Base-by-base conservation (phyloP, 1,140 invertebrate genomes). In the Drosophila trapezifrons region DNA sequence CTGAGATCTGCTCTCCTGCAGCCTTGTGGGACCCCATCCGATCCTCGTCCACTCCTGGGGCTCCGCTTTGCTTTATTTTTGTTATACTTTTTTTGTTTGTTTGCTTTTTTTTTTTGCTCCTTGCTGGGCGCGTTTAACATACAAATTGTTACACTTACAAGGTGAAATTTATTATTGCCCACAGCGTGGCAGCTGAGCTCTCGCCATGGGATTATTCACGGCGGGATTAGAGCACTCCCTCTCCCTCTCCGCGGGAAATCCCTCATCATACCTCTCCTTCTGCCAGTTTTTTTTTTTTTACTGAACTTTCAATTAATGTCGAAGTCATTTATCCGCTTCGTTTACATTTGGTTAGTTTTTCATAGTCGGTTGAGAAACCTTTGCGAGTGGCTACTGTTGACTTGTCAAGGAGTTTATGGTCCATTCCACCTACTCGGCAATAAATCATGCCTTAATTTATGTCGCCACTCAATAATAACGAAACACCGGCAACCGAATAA, bases 61-160 rank as follows among this genome's bases (percentile, higher is more conserved):
- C 47, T 58, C 43, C 8, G 29, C 38, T 29, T 45, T 42, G 20
- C 10, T 51, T 58, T 52, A 57, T 54, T 47, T 42, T 55, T 57
- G 49, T 58, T 27, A 54, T 37, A 37, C n/a, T n/a, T 29, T 32
- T 51, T 51, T 32, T 51, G 37, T 69, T 46, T 52, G 32, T 27
- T 40, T 42, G 15, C 4, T 40, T 29, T 45, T 51, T 38, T 25
- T 54, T 56, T 45, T 75, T 27, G 59, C 38, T 51, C 25, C 62
- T 76, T 75, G 65, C 71, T 73, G 76, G 64, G 69, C 86, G 85
- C 85, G 76, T 81, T 90, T 81, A 90, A 90, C 86, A 83, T 91
- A 91, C 90, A 91, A 91, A 91, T 91, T 91, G 90, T 91, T 91
- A 90, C 84, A 91, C 90, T 91, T 91, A 89, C 86, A 85, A 82